Evolutionary conservation across 2,888 invertebrate genomes (phyloP), one percentile per base, ranked within the genome.

Genomic region (Tetragonisca angustula): DNA sequence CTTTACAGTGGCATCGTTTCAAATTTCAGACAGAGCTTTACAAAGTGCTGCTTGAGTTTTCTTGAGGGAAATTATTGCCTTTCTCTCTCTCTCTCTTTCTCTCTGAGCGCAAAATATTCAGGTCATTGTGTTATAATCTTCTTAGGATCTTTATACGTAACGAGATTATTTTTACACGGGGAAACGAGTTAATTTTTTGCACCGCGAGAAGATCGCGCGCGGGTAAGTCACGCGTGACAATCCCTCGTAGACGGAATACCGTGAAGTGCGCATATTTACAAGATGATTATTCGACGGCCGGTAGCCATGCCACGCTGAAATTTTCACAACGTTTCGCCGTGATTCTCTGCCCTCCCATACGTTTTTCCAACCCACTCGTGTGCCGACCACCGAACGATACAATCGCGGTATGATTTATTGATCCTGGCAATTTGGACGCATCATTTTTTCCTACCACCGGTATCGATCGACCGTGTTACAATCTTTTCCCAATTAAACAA

Each of bases 241-340:
- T 68, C 67, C 24, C 52, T 70, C n/a, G 19, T 17, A 4, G 21
- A 69, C 15, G 11, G 81, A 81, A 79, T 65, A 81, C 79, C 49
- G 69, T 59, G 24, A 79, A 81, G 73, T 74, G 79, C 36, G 27
- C 52, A 32, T 4, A 49, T 73, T 52, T 73, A 50, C 59, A 64
- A 49, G 13, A 24, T 24, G 82, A 81, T 81, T 76, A 72, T 68
- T 68, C 21, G 5, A 17, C 52, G 32, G n/a, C n/a, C n/a, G 27
- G 50, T 61, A 64, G 50, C 49, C 68, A 62, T 52, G 43, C 27
- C 24, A n/a, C 36, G n/a, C 11, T 52, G 17, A 68, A 83, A 76
- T 81, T 72, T 36, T 17, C 21, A 32, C 61, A 76, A 73, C 24
- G 32, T 43, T 69, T 62, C 56, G 67, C 54, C 27, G 17, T 13